Conservation (phyloP, 1,140 invertebrate species). For the Drosophila ogumai region DNA sequence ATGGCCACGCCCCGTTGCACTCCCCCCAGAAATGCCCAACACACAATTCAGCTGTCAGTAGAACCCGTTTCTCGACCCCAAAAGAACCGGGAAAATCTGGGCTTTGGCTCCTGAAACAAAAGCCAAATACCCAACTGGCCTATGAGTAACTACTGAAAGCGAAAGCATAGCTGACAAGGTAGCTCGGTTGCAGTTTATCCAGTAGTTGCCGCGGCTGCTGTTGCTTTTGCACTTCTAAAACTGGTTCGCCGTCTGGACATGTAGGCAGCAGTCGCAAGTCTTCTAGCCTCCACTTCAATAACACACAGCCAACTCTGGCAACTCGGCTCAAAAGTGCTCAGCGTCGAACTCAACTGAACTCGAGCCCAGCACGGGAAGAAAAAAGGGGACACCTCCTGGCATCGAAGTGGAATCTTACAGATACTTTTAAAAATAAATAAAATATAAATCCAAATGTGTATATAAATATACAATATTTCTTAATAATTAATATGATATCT, state of each 20-base stretch:
- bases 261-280: constrained; percentile 61
- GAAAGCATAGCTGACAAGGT: constrained; percentile 84
- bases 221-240: constrained; percentile 77
- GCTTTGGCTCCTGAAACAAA: constrained; percentile 45
- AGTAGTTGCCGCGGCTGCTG: constrained; percentile 50
- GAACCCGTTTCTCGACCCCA: constrained; percentile 69
- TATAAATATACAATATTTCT: neutral
- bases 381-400: neutral
- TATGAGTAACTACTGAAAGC: constrained; percentile 76
- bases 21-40: constrained; percentile 13
- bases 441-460: neutral
- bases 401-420: neutral
- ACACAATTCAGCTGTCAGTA: constrained; percentile 64
- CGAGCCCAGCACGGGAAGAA: constrained; percentile 22
- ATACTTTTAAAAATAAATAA: neutral
- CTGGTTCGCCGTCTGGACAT: constrained; percentile 75
- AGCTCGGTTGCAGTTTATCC: constrained; percentile 61
- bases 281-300: constrained; percentile 77
- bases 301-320: constrained; percentile 44
- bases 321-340: constrained; percentile 20
- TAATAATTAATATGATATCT: neutral
- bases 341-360: constrained; percentile 31
- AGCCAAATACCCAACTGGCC: constrained; percentile 27
- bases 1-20: constrained; percentile 39
- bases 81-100: constrained; percentile 42